These are phyloP conservation scores for Drosophila tani DNA, from an alignment of 1,140 invertebrate genomes.

Conservation along the genomic window DNA sequence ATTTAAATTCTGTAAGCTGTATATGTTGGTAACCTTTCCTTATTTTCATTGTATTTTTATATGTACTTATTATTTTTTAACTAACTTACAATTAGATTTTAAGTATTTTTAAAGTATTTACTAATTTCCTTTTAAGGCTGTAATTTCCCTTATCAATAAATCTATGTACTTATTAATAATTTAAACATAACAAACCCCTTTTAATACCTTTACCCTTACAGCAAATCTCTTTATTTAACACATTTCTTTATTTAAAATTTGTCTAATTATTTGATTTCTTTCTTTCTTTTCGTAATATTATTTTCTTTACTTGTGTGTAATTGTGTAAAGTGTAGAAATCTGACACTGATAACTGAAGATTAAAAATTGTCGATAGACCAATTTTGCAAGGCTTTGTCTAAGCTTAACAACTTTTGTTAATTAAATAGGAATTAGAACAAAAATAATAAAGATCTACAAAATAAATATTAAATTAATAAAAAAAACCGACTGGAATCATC, in stretches of 20 bases:
- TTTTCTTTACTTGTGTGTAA: constrained; percentile 17
- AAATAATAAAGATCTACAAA: not conserved
- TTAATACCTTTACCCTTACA: not conserved
- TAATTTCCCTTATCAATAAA: too few species aligned
- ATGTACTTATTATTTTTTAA: not conserved
- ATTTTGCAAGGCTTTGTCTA: constrained; percentile 64
- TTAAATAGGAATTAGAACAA: not conserved
- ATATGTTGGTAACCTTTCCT: too few species aligned
- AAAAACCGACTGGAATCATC: constrained; percentile 52
- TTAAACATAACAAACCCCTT: not conserved
- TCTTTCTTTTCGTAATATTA: constrained; percentile 41
- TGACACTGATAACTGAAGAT: constrained; percentile 49
- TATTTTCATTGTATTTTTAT: not conserved
- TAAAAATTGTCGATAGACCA: constrained; percentile 56
- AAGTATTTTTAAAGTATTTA: constrained; percentile 14
- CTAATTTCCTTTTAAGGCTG: not conserved
- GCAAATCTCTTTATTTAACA: constrained; percentile 6
- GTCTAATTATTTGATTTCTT: constrained; percentile 58
- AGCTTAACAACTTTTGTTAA: constrained; percentile 69
- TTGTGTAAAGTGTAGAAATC: constrained; percentile 56
- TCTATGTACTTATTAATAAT: not conserved
- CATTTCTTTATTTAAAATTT: constrained; percentile 30
- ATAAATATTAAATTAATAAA: constrained; percentile 5
- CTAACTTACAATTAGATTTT: not conserved
- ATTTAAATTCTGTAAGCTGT: not conserved